A percentile compares a stretch with the other conserved stretches of the same genome.
Evolutionary conservation across 2,797 vertebrate genomes (phyloP).

Genomic region (Trachurus trachurus): DNA sequence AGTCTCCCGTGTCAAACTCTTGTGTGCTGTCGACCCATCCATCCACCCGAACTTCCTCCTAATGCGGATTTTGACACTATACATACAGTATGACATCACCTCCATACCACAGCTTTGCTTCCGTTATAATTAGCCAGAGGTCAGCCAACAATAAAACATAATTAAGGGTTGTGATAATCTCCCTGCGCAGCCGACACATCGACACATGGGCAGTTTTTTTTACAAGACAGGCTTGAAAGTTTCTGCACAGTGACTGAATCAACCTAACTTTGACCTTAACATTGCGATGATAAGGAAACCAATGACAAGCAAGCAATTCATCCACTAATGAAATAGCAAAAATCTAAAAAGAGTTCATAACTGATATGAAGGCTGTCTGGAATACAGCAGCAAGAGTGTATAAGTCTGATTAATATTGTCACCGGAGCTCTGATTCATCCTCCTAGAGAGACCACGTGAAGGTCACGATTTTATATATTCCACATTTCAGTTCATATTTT

Average conservation of each 20-base stretch:
- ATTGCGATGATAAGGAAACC: background rate
- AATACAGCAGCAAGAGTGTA: conserved; percentile 8
- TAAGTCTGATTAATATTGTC: background rate
- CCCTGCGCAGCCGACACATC: background rate
- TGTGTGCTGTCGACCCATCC: background rate
- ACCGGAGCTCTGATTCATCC: background rate
- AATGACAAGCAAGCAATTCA: conserved; percentile 6
- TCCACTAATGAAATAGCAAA: background rate
- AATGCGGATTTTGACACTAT: background rate
- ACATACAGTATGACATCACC: background rate
- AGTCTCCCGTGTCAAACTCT: background rate
- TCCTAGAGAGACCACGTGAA: background rate
- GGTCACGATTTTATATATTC: background rate
- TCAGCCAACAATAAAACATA: background rate
- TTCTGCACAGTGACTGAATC: background rate
- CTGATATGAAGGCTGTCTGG: conserved; percentile 18
- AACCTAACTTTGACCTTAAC: conserved; percentile 24
- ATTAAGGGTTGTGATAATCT: background rate
- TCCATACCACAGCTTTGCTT: background rate
- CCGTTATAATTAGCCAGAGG: background rate
- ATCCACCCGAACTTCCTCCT: background rate
- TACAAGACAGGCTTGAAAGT: background rate
- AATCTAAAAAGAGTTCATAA: background rate
- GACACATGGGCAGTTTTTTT: background rate
- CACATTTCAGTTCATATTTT: background rate